Evolutionary conservation across 2,888 invertebrate species (phyloP), one percentile per base, ranked within the genome.

Genomic region (Epirrhoe tristata): DNA sequence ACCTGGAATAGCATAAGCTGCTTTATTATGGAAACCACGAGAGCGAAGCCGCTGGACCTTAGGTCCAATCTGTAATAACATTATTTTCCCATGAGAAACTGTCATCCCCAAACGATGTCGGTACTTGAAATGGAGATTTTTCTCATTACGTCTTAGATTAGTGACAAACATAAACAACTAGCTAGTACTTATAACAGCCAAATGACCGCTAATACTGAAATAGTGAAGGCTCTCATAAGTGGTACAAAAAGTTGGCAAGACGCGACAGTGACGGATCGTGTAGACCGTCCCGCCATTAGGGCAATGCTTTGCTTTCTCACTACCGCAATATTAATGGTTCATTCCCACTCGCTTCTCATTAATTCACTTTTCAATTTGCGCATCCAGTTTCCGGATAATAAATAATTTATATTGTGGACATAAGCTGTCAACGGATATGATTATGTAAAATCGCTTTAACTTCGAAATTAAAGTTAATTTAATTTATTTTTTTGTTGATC

Each of bases 251-350:
- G 86, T 81, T 76, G 79, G 76, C 76, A 71, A 81, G 82, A 81
- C 74, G 80, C 84, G 91, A 91, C 91, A 76, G 86, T 91, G 91
- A 91, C 85, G 85, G 91, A 91, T 91, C 81, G 81, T 88, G 88
- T 86, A 83, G 87, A 90, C 89, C 88, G 84, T 82, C 81, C 72
- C 75, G 80, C 86, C 89, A 90, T 90, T 90, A 90, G 83, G 80
- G 75, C 80, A 81, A 71, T 83, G 85, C 83, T 83, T 84, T 87
- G 83, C 83, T 87, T 83, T 84, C 80, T 80, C 80, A 76, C 73
- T 74, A 74, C 58, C 67, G 70, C 78, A 77, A 82, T 84, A 88
- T 87, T 86, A 87, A 87, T 86, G 86, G 84, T 80, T 78, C 76
- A 16, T 70, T 69, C 71, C 65, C 72, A 73, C 77, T 75, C 71